Evolutionary conservation across 2,797 vertebrate species (phyloP).

Genomic region (Pteronotus mesoamericanus): DNA sequence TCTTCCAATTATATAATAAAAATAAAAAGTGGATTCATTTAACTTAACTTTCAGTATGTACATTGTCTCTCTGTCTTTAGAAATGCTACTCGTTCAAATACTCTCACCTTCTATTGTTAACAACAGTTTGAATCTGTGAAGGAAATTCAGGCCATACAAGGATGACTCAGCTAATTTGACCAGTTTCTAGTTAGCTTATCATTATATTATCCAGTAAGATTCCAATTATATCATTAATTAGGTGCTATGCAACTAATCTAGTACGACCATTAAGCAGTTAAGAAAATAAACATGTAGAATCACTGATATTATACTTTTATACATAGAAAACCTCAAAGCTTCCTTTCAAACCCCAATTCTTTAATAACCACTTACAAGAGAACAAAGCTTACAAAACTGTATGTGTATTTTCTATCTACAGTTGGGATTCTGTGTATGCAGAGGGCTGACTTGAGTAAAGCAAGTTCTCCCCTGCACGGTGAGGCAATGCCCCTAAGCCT

Average conservation of each 20-base stretch:
- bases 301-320: neutral
- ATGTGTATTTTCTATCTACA: neutral
- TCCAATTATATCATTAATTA: neutral
- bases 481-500: neutral
- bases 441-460: neutral
- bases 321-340: neutral
- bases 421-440: neutral
- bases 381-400: neutral
- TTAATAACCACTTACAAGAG: neutral
- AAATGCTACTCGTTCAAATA: neutral
- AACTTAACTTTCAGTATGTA: neutral
- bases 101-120: neutral
- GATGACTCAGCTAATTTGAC: neutral
- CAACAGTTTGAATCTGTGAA: neutral
- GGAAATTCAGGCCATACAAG: neutral
- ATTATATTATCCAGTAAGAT: neutral
- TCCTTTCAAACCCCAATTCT: neutral
- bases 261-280: neutral
- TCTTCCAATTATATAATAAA: neutral
- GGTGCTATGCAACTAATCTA: neutral
- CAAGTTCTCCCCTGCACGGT: neutral
- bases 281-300: conserved; percentile 23
- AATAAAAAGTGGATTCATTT: conserved; percentile 2
- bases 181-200: neutral
- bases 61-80: neutral